Conservation (phyloP, 2,113 vertebrate genomes). For the Brienomyrus longianalis region DNA sequence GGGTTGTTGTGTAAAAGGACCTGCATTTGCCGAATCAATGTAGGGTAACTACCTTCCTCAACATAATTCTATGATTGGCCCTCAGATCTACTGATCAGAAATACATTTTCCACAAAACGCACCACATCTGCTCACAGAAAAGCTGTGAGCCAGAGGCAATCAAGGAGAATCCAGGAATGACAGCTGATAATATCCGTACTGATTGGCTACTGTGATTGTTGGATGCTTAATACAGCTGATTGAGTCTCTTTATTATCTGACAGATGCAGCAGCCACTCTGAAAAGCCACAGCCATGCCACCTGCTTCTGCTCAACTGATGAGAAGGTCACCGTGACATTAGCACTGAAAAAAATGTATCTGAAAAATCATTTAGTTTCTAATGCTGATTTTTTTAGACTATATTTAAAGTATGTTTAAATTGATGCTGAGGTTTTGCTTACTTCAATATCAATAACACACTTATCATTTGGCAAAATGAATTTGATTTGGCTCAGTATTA, state of each 20-base stretch:
- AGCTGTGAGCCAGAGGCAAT: not conserved
- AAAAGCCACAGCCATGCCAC: not conserved
- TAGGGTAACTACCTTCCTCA: not conserved
- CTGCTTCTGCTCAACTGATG: not conserved
- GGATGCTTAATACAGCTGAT: not conserved
- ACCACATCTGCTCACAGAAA: not conserved
- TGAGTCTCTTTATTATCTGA: not conserved
- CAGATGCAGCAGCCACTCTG: not conserved
- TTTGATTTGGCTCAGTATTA: not conserved
- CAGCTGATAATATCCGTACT: not conserved
- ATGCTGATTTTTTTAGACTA: not conserved
- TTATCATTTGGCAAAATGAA: not conserved
- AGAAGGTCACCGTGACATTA: not conserved
- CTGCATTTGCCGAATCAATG: not conserved
- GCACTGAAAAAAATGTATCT: not conserved
- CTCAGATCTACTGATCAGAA: not conserved
- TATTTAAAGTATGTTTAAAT: not conserved
- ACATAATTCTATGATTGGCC: not conserved
- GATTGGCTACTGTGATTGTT: not conserved
- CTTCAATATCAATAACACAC: not conserved
- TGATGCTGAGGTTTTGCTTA: not conserved
- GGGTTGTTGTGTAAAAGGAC: not conserved
- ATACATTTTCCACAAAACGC: not conserved
- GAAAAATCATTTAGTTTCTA: not conserved
- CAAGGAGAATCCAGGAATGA: not conserved